Base-by-base conservation (phyloP, 2,888 invertebrate genomes). In the Cremastinae sp. region DNA sequence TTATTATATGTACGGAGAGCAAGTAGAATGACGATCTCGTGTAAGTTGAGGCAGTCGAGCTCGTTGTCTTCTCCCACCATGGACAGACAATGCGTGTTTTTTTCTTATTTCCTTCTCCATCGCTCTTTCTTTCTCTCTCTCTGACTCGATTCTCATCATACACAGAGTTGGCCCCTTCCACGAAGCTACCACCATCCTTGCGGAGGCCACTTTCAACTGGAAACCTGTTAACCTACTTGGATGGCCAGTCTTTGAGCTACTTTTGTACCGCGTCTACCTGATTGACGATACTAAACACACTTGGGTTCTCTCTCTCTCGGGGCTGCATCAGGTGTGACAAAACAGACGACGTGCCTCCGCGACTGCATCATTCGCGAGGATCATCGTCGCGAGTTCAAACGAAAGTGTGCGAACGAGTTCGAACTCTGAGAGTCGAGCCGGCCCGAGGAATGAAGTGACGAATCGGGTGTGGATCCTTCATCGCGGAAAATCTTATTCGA, bases 161-260 rank as follows among this genome's bases (percentile, higher is more conserved):
- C 59, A 62, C 34, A 53, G 74, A 51, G 69, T 62, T 71, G 61
- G 76, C 79, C 81, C 82, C 80, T 80, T 68, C 83, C 75, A 72
- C 78, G 53, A 58, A 69, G 62, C 69, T 79, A 78, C 79, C 78
- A 74, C 74, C 68, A 79, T 77, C 68, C 69, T 75, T 76, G 75
- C 80, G 82, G 84, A 84, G 84, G 84, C 84, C 84, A 84, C 85
- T 85, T 85, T 85, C 86, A 81, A 85, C 84, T 83, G 82, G 80
- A 86, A 88, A 87, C 87, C 88, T 85, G 87, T 88, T 89, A 88
- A 89, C 88, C 88, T 86, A 89, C 87, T 88, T 87, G 83, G 79
- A 80, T 75, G 28, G 43, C 64, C 86, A 88, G 89, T 89, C 82
- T 83, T 81, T 84, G 86, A 83, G 82, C 81, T 78, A 80, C 81